Percentiles rank a stretch among this genome's conserved stretches.
These are phyloP conservation scores for Drosophila bifasciata DNA, from an alignment of 1,140 invertebrate species.

Conservation along the genomic window DNA sequence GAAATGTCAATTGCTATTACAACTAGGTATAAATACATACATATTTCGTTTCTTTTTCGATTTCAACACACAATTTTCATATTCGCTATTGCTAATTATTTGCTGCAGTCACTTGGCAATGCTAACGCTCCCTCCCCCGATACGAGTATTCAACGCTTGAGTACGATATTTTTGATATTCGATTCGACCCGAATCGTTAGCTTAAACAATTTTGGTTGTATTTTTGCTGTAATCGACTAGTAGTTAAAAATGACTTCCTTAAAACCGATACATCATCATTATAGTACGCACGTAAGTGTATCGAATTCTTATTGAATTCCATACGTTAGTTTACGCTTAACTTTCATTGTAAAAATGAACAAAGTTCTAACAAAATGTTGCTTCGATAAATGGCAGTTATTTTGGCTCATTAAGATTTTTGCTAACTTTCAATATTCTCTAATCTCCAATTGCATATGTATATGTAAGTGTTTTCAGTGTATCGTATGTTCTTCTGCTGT, in stretches of 20 bases:
- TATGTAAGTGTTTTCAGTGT: slow-evolving; percentile 4
- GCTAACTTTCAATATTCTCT: slow-evolving; percentile 40
- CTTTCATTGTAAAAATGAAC: slow-evolving; percentile 70
- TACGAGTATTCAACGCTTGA: slow-evolving; percentile 32
- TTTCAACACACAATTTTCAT: slow-evolving; percentile 38
- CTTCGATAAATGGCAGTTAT: slow-evolving; percentile 78
- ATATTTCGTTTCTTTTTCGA: slow-evolving; percentile 20
- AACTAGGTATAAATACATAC: slow-evolving; percentile 48
- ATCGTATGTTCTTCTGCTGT: slow-evolving; percentile 1
- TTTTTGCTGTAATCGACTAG: slow-evolving; percentile 15
- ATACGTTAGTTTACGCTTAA: slow-evolving; percentile 37
- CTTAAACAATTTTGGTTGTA: slow-evolving; percentile 44
- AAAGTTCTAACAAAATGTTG: slow-evolving; percentile 67
- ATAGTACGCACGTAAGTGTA: slow-evolving; percentile 50
- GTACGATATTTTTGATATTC: slow-evolving; percentile 32
- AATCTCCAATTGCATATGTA: slow-evolving; percentile 28
- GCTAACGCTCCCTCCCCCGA: slow-evolving; percentile 17
- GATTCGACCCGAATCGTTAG: slow-evolving; percentile 38
- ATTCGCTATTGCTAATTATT: slow-evolving; percentile 49
- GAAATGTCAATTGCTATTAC: slow-evolving; percentile 30
- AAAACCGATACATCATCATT: slow-evolving; percentile 56
- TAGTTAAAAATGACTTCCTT: slow-evolving; percentile 63
- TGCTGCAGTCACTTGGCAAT: slow-evolving; percentile 75
- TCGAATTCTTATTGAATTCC: slow-evolving; percentile 68
- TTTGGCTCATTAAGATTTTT: slow-evolving; percentile 70